phyloP scores from a whole-genome alignment of 2,113 vertebrate genomes.

The Cavia porcellus region DNA sequence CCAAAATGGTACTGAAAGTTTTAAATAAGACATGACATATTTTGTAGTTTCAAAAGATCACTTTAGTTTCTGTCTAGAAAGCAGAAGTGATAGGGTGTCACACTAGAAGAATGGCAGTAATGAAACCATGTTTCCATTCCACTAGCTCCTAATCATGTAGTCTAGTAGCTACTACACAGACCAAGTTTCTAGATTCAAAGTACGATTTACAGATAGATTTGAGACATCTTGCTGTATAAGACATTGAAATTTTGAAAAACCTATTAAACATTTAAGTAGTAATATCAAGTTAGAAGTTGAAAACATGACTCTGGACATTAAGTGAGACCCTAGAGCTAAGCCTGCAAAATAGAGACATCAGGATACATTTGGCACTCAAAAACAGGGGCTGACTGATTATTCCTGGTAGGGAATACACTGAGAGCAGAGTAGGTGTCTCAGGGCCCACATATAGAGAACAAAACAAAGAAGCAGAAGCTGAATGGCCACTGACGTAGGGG shows the following conservation, averaged over 20 bases:
- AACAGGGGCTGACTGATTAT: neutral
- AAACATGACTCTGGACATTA: neutral
- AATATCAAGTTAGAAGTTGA: slow-evolving; percentile 20
- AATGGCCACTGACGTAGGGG: neutral
- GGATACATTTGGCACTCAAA: neutral
- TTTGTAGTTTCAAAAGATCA: slow-evolving; percentile 18
- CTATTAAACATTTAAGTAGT: neutral
- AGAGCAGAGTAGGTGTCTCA: neutral
- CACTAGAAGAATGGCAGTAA: neutral
- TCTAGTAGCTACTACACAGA: neutral
- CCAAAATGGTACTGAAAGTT: neutral
- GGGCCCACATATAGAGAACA: neutral
- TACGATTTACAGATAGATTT: neutral
- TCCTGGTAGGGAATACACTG: neutral
- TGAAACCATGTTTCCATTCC: neutral
- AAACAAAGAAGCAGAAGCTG: neutral
- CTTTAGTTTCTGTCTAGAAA: slow-evolving; percentile 20
- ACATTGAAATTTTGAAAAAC: slow-evolving; percentile 16
- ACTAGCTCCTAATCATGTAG: neutral
- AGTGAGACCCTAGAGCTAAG: neutral
- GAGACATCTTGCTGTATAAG: neutral
- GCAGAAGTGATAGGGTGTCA: neutral
- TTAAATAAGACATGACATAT: neutral
- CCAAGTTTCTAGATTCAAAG: neutral
- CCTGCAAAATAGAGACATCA: neutral